phyloP scores from a whole-genome alignment of 1,140 invertebrate species.

The Bombus pascuorum region DNA sequence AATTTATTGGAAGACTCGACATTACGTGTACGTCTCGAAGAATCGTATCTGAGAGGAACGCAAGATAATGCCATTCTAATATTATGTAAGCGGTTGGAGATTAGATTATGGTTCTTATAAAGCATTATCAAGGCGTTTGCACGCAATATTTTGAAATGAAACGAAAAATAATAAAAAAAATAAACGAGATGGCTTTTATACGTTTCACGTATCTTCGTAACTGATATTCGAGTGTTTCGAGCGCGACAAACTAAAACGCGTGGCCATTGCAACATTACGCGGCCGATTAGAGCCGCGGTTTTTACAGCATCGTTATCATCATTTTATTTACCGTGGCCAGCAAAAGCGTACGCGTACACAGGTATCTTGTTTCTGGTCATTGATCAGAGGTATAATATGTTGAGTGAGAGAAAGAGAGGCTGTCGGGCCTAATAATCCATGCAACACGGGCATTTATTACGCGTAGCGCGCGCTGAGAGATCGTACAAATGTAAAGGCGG shows the following conservation, averaged over 20 bases:
- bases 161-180: not conserved
- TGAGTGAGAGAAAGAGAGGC: not conserved
- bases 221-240: not conserved
- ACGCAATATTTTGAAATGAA: conserved; percentile 6
- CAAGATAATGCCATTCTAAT: conserved; percentile 23
- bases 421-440: not conserved
- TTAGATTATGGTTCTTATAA: conserved; percentile 18
- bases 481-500: conserved; percentile 21
- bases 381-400: conserved; percentile 17
- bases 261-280: not conserved
- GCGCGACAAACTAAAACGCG: not conserved
- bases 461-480: not conserved
- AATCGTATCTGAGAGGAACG: not conserved
- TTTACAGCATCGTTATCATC: not conserved
- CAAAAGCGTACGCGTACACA: not conserved
- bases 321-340: not conserved
- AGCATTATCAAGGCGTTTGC: not conserved
- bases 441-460: conserved; percentile 24
- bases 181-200: not conserved
- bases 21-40: too few species aligned
- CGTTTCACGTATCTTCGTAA: not conserved
- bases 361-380: conserved; percentile 19
- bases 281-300: not conserved
- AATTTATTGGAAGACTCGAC: not conserved
- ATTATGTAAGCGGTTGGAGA: conserved; percentile 17